Evolutionary conservation across 2,113 vertebrate species (phyloP).

Genomic region (Gorsachius goisagi): DNA sequence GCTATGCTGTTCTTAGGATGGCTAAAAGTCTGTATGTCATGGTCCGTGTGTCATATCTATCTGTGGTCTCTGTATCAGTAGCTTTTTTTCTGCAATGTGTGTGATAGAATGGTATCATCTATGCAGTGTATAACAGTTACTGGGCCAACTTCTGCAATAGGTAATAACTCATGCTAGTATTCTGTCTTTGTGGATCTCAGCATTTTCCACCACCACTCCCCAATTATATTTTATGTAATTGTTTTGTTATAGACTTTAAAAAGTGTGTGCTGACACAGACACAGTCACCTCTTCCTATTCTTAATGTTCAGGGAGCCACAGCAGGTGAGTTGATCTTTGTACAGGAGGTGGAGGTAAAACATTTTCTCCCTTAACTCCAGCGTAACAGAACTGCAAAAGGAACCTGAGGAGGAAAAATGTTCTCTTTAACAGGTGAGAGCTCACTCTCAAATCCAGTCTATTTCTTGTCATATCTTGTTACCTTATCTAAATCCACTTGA

Average conservation of each 20-base stretch:
- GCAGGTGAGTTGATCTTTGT: background rate
- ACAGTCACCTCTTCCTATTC: background rate
- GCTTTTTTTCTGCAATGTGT: background rate
- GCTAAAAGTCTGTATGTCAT: background rate
- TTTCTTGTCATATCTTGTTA: background rate
- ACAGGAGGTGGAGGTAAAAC: background rate
- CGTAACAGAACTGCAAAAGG: background rate
- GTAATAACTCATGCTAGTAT: background rate
- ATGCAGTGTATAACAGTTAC: background rate
- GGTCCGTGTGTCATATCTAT: background rate
- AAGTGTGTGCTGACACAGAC: background rate
- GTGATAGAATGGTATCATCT: rapidly evolving
- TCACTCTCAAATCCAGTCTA: background rate
- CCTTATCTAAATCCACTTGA: background rate
- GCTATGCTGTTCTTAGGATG: background rate
- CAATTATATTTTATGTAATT: rapidly evolving
- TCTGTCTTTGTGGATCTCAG: background rate
- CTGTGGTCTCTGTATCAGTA: background rate
- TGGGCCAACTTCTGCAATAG: background rate
- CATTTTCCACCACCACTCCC: background rate
- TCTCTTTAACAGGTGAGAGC: background rate
- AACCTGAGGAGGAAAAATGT: background rate
- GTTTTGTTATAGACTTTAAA: background rate
- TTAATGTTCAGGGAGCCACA: background rate
- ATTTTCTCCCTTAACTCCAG: background rate